Evolutionary conservation across 1,140 invertebrate species (phyloP).

Genomic region (Chrysomallon squamiferum): DNA sequence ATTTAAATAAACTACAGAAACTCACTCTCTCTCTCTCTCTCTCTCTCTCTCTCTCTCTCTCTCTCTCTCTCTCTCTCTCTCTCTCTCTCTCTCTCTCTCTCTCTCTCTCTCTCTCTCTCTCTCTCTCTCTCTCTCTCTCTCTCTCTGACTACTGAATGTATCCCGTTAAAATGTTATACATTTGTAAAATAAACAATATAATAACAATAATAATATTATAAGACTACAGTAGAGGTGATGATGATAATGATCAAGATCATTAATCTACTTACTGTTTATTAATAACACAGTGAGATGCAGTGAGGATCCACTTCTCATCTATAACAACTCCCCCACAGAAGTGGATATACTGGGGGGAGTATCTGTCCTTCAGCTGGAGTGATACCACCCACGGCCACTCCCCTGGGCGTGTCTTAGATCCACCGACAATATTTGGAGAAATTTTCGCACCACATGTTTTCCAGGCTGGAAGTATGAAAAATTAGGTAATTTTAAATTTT

Average conservation of each 20-base stretch:
- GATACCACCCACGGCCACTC: slow-evolving; percentile 34
- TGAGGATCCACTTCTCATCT: slow-evolving; percentile 18
- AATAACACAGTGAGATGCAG: slow-evolving; percentile 29
- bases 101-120: neutral
- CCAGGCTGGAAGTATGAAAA: neutral
- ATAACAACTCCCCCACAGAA: slow-evolving; percentile 28
- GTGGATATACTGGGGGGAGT: slow-evolving; percentile 6
- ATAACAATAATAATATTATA: no score
- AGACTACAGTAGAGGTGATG: no score
- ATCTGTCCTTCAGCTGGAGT: slow-evolving; percentile 7
- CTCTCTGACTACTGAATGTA: neutral
- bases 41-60: neutral
- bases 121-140: neutral
- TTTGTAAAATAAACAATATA: no score
- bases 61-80: neutral
- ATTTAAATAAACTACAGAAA: neutral
- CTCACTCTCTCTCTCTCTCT: neutral
- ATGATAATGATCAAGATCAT: no score
- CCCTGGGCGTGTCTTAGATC: slow-evolving; percentile 5
- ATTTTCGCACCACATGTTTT: slow-evolving; percentile 10
- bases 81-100: neutral
- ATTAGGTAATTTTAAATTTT: no score
- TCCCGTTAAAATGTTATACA: neutral
- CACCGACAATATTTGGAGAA: slow-evolving; percentile 24
- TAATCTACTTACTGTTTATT: slow-evolving; percentile 5